Conservation (phyloP, 2,797 vertebrate species). For the Scolopax bukidnonensis region DNA sequence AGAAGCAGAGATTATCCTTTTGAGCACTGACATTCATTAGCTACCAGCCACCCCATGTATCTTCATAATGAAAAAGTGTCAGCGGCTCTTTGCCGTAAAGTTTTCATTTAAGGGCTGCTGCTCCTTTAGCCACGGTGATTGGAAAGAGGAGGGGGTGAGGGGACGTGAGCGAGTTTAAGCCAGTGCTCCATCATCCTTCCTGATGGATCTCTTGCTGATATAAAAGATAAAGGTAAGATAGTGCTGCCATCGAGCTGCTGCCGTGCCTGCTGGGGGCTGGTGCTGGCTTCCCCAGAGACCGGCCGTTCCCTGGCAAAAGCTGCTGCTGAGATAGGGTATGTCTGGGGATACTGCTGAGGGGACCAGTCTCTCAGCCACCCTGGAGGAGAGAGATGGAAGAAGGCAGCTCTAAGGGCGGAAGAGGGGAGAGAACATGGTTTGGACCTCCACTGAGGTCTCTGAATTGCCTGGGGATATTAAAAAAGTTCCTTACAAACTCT, state of each 20-base stretch:
- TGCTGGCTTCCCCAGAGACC: not conserved
- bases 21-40: slow-evolving; percentile 78
- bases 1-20: slow-evolving; percentile 81
- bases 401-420: not conserved
- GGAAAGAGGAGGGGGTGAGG: not conserved
- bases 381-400: not conserved
- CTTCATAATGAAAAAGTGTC: slow-evolving; percentile 77
- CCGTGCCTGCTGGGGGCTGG: accelerated
- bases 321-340: not conserved
- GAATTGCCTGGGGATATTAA: not conserved
- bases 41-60: slow-evolving; percentile 75
- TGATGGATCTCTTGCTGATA: not conserved
- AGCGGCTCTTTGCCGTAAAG: slow-evolving; percentile 57
- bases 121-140: not conserved
- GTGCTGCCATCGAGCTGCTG: not conserved
- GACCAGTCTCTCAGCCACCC: not conserved
- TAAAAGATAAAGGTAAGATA: not conserved
- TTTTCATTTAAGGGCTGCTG: slow-evolving; percentile 66
- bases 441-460: not conserved
- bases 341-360: not conserved
- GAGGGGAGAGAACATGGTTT: not conserved
- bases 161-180: not conserved
- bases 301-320: not conserved
- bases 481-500: not conserved
- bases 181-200: not conserved